Conservation (phyloP, 2,888 invertebrate genomes). For the Mythimna vitellina region DNA sequence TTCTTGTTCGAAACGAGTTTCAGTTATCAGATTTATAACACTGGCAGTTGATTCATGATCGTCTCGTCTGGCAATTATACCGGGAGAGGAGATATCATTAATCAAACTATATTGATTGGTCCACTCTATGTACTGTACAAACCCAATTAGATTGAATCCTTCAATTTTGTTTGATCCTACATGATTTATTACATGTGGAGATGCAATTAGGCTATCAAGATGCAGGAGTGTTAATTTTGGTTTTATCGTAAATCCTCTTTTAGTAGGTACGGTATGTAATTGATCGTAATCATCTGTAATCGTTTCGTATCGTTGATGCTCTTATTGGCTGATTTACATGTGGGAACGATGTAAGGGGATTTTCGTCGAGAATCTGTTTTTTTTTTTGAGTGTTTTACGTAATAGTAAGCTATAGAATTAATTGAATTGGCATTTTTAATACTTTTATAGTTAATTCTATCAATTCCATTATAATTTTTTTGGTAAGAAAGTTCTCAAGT, state of each 20-base stretch:
- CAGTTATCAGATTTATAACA: constrained; percentile 87
- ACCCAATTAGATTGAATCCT: constrained; percentile 89
- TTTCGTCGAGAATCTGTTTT: constrained; percentile 48
- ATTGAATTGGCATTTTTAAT: not conserved
- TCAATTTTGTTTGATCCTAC: constrained; percentile 82
- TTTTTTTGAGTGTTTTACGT: constrained; percentile 9
- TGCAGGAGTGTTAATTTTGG: constrained; percentile 84
- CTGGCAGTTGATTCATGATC: constrained; percentile 87
- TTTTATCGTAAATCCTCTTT: constrained; percentile 84
- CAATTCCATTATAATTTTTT: not conserved
- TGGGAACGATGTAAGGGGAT: constrained; percentile 71
- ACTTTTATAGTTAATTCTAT: not conserved
- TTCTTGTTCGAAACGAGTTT: constrained; percentile 80
- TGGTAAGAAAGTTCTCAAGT: not conserved
- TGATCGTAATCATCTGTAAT: constrained; percentile 81
- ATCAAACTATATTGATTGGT: constrained; percentile 89
- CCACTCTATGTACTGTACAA: constrained; percentile 84
- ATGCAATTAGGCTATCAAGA: constrained; percentile 82
- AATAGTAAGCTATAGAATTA: not conserved
- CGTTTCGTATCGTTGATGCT: constrained; percentile 72
- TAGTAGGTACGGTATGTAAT: constrained; percentile 76
- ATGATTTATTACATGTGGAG: constrained; percentile 84
- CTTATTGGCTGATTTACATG: constrained; percentile 75
- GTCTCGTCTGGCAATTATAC: constrained; percentile 87
- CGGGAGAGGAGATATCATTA: constrained; percentile 86